These are phyloP conservation scores for Lasioglossum pauxillum DNA, from an alignment of 2,888 invertebrate species.

Conservation along the genomic window DNA sequence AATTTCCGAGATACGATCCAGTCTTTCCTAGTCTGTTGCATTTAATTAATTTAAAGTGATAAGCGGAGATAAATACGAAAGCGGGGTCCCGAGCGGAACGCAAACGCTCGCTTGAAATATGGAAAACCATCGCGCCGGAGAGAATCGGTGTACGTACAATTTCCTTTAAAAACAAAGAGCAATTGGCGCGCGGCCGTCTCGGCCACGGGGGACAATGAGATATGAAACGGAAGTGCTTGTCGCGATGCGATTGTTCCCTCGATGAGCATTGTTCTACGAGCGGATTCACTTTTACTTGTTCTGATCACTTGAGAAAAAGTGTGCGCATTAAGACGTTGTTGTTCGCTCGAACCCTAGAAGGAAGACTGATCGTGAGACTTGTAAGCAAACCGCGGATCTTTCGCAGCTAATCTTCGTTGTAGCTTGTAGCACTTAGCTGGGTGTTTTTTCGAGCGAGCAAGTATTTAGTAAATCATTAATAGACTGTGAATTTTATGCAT, in stretches of 20 bases:
- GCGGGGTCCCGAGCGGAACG: background rate
- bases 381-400: background rate
- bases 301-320: constrained; percentile 5
- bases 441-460: too few species aligned
- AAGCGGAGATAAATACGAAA: background rate
- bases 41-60: background rate
- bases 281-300: background rate
- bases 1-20: too few species aligned
- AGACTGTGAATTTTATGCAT: too few species aligned
- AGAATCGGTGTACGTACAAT: constrained; percentile 15
- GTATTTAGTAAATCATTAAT: too few species aligned
- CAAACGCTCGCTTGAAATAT: background rate
- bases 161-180: constrained; percentile 21
- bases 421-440: background rate
- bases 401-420: background rate
- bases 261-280: constrained; percentile 27
- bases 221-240: constrained; percentile 5
- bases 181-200: background rate
- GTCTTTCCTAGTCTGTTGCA: background rate
- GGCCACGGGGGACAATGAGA: background rate
- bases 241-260: constrained; percentile 19
- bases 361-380: background rate
- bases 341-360: background rate
- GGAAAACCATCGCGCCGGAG: background rate
- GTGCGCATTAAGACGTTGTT: background rate